phyloP scores from a whole-genome alignment of 2,113 vertebrate genomes.

The Lampris megalopsis region DNA sequence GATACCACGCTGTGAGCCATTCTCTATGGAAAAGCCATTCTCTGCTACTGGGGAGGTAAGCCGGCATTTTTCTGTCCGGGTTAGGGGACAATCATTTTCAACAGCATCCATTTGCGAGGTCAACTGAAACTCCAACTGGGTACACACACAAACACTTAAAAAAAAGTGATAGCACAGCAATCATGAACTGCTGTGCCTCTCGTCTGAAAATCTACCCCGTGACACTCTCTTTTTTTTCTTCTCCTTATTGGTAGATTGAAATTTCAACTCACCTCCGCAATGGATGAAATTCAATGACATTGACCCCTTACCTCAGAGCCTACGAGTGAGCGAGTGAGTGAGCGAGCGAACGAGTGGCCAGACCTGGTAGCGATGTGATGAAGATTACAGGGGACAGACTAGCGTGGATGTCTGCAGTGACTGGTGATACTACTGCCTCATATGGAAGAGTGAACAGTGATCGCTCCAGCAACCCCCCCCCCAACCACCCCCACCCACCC shows the following conservation, averaged over 20 bases:
- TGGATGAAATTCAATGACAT: slow-evolving; percentile 64
- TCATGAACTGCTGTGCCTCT: neutral
- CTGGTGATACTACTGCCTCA: slow-evolving; percentile 16
- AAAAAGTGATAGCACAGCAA: neutral
- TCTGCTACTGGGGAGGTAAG: slow-evolving; percentile 51
- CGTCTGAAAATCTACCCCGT: too few relatives aligned
- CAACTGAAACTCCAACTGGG: slow-evolving; percentile 22
- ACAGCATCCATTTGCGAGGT: slow-evolving; percentile 65
- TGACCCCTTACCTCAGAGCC: slow-evolving; percentile 60
- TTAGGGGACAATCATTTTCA: slow-evolving; percentile 65
- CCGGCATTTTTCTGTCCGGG: slow-evolving; percentile 34
- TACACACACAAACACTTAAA: neutral
- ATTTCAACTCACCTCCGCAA: slow-evolving; percentile 50
- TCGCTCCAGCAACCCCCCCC: slow-evolving; percentile 16
- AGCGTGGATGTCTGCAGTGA: slow-evolving; percentile 57
- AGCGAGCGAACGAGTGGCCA: slow-evolving; percentile 32
- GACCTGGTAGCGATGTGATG: slow-evolving; percentile 68
- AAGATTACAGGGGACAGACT: slow-evolving; percentile 50
- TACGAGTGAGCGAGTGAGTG: slow-evolving; percentile 16
- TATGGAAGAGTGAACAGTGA: slow-evolving; percentile 52
- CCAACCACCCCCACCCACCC: too few relatives aligned
- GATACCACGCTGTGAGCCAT: slow-evolving; percentile 67
- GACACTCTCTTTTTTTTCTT: neutral
- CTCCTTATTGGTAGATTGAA: neutral
- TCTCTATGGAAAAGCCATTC: slow-evolving; percentile 78